These are phyloP conservation scores for Drosophila buzzatii DNA, from an alignment of 2,888 invertebrate species.

Conservation along the genomic window DNA sequence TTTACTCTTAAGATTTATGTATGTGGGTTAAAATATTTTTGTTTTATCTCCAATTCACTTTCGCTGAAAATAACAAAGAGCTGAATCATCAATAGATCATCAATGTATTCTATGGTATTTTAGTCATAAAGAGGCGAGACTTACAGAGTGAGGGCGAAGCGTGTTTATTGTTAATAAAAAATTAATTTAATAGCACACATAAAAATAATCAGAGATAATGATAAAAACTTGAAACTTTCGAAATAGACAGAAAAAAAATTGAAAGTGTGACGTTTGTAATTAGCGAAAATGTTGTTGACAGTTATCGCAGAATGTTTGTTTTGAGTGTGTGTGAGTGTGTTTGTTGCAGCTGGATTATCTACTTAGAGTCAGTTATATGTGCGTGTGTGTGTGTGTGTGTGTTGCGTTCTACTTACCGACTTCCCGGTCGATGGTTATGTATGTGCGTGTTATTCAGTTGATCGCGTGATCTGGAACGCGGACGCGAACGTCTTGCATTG, in stretches of 20 bases:
- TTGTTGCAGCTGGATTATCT: constrained; percentile 16
- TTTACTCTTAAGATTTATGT: not conserved
- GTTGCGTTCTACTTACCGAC: constrained; percentile 88
- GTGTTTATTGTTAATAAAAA: constrained; percentile 39
- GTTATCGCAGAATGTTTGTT: constrained; percentile 11
- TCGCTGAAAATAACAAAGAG: not conserved
- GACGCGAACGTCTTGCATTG: constrained; percentile 89
- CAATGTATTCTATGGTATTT: not conserved
- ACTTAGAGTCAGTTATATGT: not conserved
- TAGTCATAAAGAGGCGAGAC: not conserved
- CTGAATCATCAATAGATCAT: not conserved
- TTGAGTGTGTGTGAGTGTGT: constrained; percentile 20
- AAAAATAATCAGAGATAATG: constrained; percentile 14
- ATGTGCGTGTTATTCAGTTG: constrained; percentile 86
- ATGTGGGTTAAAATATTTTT: not conserved
- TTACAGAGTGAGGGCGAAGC: not conserved
- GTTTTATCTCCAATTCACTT: not conserved
- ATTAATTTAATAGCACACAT: constrained; percentile 33
- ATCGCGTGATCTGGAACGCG: constrained; percentile 91
- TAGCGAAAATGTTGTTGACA: constrained; percentile 39
- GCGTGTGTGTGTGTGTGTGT: constrained; percentile 5
- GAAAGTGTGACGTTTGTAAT: constrained; percentile 62
- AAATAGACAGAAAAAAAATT: constrained; percentile 47
- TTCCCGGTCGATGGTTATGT: constrained; percentile 89
- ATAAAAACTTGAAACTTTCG: constrained; percentile 47